Conservation (phyloP, 2,113 vertebrate species). For the Anarrhichthys ocellatus region DNA sequence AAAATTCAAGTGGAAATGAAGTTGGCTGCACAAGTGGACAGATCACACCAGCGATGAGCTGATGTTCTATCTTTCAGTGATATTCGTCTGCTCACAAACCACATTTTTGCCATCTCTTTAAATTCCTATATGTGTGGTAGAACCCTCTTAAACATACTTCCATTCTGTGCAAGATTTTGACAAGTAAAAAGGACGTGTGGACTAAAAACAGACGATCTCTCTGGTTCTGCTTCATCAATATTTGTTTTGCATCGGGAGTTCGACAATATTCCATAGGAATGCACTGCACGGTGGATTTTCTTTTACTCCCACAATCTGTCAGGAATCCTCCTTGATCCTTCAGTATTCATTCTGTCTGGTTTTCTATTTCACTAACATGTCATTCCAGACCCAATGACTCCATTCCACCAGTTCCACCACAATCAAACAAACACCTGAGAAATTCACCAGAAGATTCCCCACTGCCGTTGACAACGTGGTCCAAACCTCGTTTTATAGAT, state of each 20-base stretch:
- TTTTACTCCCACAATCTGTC: not conserved
- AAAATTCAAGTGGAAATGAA: slow-evolving; percentile 93
- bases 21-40: slow-evolving; percentile 84
- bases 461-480: not conserved
- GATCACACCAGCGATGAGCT: slow-evolving; percentile 68
- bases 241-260: not conserved
- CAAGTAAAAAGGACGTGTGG: not conserved
- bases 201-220: not conserved
- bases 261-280: not conserved
- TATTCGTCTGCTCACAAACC: not conserved
- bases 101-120: too few species aligned
- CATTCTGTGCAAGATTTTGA: not conserved
- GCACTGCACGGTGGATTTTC: not conserved
- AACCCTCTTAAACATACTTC: too few species aligned
- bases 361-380: too few species aligned
- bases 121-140: too few species aligned
- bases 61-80: slow-evolving; percentile 6
- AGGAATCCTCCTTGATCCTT: too few species aligned
- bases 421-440: not conserved
- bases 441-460: not conserved
- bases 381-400: not conserved
- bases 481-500: not conserved
- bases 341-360: too few species aligned
- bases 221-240: not conserved
- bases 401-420: not conserved